phyloP scores from a whole-genome alignment of 2,888 invertebrate genomes.

The Pristionchus fissidentatus region DNA sequence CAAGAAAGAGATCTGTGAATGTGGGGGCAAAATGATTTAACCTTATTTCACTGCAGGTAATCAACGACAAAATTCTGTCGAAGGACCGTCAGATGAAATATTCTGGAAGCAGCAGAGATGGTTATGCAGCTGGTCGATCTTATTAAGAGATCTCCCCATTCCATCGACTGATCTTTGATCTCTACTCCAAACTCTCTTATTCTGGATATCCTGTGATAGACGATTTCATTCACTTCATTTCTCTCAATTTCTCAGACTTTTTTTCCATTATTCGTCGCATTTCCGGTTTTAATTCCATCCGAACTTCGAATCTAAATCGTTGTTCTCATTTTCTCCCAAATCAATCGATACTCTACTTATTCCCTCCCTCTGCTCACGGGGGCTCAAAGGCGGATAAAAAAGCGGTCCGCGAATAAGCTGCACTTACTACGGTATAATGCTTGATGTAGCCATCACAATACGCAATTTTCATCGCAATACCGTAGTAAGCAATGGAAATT shows the following conservation, averaged over 20 bases:
- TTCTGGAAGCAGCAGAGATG: constrained; percentile 26
- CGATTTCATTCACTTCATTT: background rate
- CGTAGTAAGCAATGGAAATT: no score
- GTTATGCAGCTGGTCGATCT: constrained; percentile 36
- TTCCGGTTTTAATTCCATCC: no score
- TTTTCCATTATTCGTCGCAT: no score
- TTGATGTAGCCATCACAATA: no score
- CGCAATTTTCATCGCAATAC: no score
- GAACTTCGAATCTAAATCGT: no score
- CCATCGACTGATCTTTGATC: constrained; percentile 9
- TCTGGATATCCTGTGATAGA: constrained; percentile 7
- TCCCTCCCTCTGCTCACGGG: no score
- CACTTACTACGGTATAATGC: no score
- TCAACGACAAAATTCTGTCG: constrained; percentile 72
- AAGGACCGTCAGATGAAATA: constrained; percentile 41
- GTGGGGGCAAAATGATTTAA: background rate
- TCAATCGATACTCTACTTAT: constrained; percentile 25
- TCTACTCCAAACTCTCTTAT: background rate
- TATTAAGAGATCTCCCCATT: background rate
- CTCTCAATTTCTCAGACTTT: background rate
- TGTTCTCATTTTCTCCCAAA: background rate
- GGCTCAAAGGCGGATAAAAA: no score
- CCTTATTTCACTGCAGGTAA: constrained; percentile 50
- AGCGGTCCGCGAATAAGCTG: no score
- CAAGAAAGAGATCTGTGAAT: background rate